A percentile compares a stretch with the other conserved stretches of the same genome.
phyloP scores from a whole-genome alignment of 23 tunicate genomes.

The Clavelina lepadiformis region DNA sequence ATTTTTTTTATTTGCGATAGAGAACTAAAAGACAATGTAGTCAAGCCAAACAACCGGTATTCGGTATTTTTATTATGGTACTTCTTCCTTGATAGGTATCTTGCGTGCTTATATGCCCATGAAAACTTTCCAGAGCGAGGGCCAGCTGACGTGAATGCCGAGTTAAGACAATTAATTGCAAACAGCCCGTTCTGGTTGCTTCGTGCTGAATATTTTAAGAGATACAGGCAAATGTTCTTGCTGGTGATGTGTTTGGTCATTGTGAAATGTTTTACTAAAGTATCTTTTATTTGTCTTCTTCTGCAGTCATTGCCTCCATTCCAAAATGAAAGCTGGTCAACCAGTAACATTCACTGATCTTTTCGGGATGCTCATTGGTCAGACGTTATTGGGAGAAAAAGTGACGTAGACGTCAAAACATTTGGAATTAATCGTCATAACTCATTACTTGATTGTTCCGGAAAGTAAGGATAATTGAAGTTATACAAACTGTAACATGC shows the following conservation, averaged over 20 bases:
- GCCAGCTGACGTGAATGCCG: conserved; percentile 25
- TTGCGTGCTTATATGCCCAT: conserved; percentile 58
- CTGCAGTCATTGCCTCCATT: conserved; percentile 34
- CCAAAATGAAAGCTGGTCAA: conserved; percentile 57
- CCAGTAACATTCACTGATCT: conserved; percentile 82
- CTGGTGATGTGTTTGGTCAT: no score
- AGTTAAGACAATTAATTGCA: conserved; percentile 36
- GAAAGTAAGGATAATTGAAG: neutral
- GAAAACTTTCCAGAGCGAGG: conserved; percentile 46
- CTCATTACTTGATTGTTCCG: neutral
- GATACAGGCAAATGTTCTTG: conserved; percentile 42
- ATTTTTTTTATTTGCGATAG: neutral
- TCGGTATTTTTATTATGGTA: neutral
- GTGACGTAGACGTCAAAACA: conserved; percentile 5
- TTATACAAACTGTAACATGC: neutral
- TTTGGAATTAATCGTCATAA: neutral
- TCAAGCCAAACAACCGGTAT: no score
- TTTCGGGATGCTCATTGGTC: conserved; percentile 77
- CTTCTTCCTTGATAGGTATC: conserved; percentile 31
- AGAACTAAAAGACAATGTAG: no score
- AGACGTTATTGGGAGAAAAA: conserved; percentile 39
- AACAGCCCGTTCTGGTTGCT: conserved; percentile 45
- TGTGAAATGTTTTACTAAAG: neutral
- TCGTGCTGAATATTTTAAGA: conserved; percentile 35
- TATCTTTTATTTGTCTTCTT: neutral